A percentile compares a stretch with the other conserved stretches of the same genome.
These are phyloP conservation scores for Pseudorasbora parva DNA, from an alignment of 2,113 vertebrate genomes.

Conservation along the genomic window DNA sequence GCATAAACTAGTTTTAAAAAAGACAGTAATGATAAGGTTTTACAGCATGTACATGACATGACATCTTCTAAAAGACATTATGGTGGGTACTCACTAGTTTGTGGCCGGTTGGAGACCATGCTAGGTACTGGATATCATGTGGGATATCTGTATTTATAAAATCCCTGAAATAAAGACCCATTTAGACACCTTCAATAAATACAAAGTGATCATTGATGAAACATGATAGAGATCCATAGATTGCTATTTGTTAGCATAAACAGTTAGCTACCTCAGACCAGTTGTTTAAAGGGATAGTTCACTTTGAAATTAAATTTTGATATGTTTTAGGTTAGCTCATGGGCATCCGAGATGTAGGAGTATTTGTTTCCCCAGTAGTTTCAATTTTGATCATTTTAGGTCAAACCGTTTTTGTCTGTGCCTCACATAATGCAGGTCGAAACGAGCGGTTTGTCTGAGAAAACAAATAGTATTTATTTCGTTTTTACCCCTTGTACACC, in stretches of 20 bases:
- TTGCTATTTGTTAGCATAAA: background rate
- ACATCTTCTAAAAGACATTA: background rate
- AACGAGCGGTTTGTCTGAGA: too few species aligned
- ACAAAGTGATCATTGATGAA: background rate
- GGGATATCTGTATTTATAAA: constrained; percentile 81
- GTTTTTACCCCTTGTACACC: too few species aligned
- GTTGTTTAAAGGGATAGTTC: too few species aligned
- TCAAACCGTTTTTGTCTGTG: too few species aligned
- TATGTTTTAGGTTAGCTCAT: too few species aligned
- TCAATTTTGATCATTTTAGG: too few species aligned
- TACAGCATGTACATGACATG: background rate
- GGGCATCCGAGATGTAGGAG: too few species aligned
- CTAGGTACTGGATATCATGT: constrained; percentile 84
- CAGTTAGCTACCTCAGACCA: background rate
- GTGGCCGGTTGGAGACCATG: constrained; percentile 89
- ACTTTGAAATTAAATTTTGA: too few species aligned
- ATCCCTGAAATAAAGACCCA: constrained; percentile 71
- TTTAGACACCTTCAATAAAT: background rate
- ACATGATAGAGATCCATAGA: background rate
- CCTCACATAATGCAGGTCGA: too few species aligned
- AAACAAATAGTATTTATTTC: too few species aligned
- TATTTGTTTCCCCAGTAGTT: too few species aligned
- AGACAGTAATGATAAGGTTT: background rate
- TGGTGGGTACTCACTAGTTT: constrained; percentile 84
- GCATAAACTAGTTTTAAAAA: background rate